These are phyloP conservation scores for Alosa alosa DNA, from an alignment of 2,113 vertebrate genomes.

Conservation along the genomic window DNA sequence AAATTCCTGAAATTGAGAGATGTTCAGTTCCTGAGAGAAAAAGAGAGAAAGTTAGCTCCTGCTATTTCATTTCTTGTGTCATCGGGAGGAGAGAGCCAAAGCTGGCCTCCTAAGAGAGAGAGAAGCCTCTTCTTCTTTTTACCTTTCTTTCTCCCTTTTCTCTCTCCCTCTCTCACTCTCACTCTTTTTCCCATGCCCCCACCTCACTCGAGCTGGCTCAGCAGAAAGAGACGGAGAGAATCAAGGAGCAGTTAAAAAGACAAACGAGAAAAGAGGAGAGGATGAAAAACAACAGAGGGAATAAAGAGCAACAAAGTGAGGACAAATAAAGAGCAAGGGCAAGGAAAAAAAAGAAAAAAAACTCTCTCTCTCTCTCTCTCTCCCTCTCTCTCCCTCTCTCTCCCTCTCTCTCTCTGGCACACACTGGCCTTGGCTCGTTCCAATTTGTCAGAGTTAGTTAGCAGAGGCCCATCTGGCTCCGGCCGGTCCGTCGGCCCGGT, in stretches of 20 bases:
- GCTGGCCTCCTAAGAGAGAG: background rate
- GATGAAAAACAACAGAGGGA: background rate
- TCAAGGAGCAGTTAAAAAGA: background rate
- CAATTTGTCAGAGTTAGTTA: constrained; percentile 66
- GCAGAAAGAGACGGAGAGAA: background rate
- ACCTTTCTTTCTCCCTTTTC: constrained; percentile 17
- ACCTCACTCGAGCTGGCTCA: background rate
- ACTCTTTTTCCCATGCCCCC: background rate
- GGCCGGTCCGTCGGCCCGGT: too few relatives aligned
- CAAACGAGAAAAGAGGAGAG: background rate
- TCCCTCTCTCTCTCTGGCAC: background rate
- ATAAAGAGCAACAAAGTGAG: background rate
- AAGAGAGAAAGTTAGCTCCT: too few relatives aligned
- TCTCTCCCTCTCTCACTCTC: background rate
- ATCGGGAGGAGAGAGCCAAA: too few relatives aligned
- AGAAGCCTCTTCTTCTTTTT: constrained; percentile 27
- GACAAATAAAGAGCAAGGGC: background rate
- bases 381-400: too few relatives aligned
- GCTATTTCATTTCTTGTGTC: too few relatives aligned
- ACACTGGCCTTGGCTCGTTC: constrained; percentile 16
- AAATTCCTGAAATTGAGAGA: constrained; percentile 43
- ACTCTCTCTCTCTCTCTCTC: too few relatives aligned
- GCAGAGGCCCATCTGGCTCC: constrained; percentile 36
- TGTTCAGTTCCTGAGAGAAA: background rate
- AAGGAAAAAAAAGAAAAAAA: background rate